These are phyloP conservation scores for Tethya wilhelma DNA, from an alignment of 37 sponge, comb jelly and placozoan genomes.

Conservation along the genomic window DNA sequence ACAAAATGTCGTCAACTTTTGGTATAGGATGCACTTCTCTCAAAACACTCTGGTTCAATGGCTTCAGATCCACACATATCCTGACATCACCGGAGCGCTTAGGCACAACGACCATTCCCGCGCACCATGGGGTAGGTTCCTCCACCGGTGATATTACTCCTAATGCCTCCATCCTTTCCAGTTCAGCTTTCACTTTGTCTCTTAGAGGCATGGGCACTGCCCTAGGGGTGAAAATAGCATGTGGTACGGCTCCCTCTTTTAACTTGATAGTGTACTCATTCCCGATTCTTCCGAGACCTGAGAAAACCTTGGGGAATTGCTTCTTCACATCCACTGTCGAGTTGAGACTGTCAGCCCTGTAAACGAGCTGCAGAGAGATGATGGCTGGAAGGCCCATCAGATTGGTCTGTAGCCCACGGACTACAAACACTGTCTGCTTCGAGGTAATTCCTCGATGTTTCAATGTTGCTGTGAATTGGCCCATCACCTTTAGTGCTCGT, in stretches of 20 bases:
- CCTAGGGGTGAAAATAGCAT: constrained; percentile 23
- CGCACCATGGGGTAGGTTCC: constrained; percentile 50
- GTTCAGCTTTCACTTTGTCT: constrained; percentile 30
- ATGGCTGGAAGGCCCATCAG: constrained; percentile 55
- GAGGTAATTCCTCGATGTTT: background rate
- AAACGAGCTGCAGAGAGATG: constrained; percentile 28
- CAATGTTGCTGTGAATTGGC: constrained; percentile 35
- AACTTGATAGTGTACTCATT: constrained; percentile 34
- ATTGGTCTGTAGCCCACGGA: constrained; percentile 36
- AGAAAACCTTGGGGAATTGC: constrained; percentile 37
- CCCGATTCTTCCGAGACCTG: constrained; percentile 49
- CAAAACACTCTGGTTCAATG: constrained; percentile 43
- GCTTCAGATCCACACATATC: constrained; percentile 39
- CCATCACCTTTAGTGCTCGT: constrained; percentile 24
- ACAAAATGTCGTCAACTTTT: constrained; percentile 51
- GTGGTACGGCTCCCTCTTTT: constrained; percentile 30
- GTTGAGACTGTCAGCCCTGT: constrained; percentile 11
- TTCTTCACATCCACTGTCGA: background rate
- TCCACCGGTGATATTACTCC: constrained; percentile 39
- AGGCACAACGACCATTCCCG: constrained; percentile 47
- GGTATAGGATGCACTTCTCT: constrained; percentile 63
- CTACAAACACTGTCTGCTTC: constrained; percentile 31
- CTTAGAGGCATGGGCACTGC: constrained; percentile 26
- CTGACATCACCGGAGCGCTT: constrained; percentile 33
- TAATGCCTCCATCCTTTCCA: constrained; percentile 40